phyloP scores from a whole-genome alignment of 2,888 invertebrate genomes.

The Dione juno region DNA sequence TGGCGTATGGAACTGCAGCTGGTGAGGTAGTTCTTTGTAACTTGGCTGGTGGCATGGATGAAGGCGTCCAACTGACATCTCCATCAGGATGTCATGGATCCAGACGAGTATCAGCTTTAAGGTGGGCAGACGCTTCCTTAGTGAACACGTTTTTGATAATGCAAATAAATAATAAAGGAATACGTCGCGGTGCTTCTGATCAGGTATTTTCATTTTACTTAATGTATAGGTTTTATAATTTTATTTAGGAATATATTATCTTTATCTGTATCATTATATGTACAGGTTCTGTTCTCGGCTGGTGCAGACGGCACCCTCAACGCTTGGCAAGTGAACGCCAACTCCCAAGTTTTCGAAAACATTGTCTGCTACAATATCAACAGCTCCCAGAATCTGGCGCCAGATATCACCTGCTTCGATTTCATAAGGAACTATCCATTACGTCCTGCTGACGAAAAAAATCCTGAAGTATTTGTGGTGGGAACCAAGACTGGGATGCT shows the following conservation, averaged over 20 bases:
- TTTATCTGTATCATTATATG: constrained; percentile 43
- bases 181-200: constrained; percentile 66
- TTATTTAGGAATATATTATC: background rate
- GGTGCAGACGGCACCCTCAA: constrained; percentile 58
- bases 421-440: constrained; percentile 64
- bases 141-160: constrained; percentile 63
- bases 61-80: constrained; percentile 58
- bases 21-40: constrained; percentile 72
- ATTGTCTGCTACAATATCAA: constrained; percentile 63
- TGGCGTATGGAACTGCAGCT: constrained; percentile 70
- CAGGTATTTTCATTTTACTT: constrained; percentile 53
- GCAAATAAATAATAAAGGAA: constrained; percentile 64
- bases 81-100: constrained; percentile 67
- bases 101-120: constrained; percentile 58
- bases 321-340: constrained; percentile 70
- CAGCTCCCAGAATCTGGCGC: constrained; percentile 55
- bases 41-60: constrained; percentile 54
- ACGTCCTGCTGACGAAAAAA: constrained; percentile 59
- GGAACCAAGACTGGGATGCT: constrained; percentile 64
- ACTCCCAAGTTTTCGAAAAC: constrained; percentile 61
- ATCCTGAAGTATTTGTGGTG: constrained; percentile 65
- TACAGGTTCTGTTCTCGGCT: constrained; percentile 47
- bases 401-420: constrained; percentile 71
- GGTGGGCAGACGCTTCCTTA: constrained; percentile 65
- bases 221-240: too few relatives aligned